Conservation (phyloP, 2,888 invertebrate species). For the Drosophila kokeensis region DNA sequence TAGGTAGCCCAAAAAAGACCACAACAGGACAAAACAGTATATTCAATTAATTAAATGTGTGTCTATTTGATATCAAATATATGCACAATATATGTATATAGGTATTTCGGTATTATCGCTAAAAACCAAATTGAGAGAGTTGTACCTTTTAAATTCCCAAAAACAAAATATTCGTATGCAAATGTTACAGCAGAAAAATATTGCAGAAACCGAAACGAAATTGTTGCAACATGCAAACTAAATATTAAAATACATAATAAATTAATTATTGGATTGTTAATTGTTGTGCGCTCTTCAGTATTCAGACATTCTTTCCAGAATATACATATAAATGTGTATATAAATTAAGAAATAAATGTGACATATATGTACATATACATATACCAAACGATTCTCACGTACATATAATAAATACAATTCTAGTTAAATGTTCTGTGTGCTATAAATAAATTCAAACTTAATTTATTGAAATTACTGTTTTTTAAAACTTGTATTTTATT, state of each 20-base stretch:
- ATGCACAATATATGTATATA: constrained; percentile 7
- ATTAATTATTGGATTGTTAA: constrained; percentile 49
- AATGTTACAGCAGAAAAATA: constrained; percentile 33
- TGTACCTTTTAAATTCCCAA: constrained; percentile 69
- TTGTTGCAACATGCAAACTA: constrained; percentile 31
- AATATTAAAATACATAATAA: constrained; percentile 12
- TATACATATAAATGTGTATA: constrained; percentile 7
- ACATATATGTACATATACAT: constrained; percentile 39
- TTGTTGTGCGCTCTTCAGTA: constrained; percentile 50
- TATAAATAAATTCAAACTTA: constrained; percentile 65
- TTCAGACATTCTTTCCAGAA: constrained; percentile 32
- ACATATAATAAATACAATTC: constrained; percentile 39
- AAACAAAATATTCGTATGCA: constrained; percentile 24
- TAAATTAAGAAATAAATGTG: constrained; percentile 50
- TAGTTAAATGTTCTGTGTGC: constrained; percentile 71
- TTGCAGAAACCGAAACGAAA: constrained; percentile 53
- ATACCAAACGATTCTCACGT: constrained; percentile 46
- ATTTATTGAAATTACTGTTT: constrained; percentile 49
- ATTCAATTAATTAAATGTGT: constrained; percentile 17
- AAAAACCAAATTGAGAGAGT: constrained; percentile 56
- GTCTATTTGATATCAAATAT: constrained; percentile 32
- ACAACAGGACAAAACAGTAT: neutral
- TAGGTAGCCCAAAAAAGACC: constrained; percentile 36
- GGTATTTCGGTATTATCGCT: constrained; percentile 33
- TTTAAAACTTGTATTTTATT: neutral